Evolutionary conservation across 2,888 invertebrate species (phyloP), one percentile per base, ranked within the genome.

Genomic region (Siphonodentalium dalli): DNA sequence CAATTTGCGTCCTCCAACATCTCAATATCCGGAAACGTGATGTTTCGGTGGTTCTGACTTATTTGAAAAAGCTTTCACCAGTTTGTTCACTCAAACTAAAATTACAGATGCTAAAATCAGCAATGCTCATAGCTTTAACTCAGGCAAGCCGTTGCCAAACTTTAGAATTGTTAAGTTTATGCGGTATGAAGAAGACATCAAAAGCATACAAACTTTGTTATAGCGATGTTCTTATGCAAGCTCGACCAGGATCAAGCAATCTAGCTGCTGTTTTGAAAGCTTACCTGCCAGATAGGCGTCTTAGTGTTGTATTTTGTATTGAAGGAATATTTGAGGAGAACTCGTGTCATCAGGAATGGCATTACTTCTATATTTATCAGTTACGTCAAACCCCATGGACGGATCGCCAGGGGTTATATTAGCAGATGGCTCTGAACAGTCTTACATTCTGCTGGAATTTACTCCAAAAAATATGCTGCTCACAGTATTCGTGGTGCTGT

Each of bases 261-360:
- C n/a, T n/a, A n/a, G n/a, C n/a, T n/a, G n/a, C n/a, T n/a, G 29
- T 13, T 9, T 42, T 59, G 18, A 55, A 52, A 37, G 21, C 15
- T 13, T 55, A 51, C 40, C 11, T 45, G 34, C 34, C 42, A 47
- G 48, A 59, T 48, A 52, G 35, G 39, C 51, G 34, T 38, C 34
- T 58, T 2, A 54, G 59, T 55, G 55, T 59, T 52, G 42, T 47
- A n/a, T 38, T 18, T 40, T 55, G 46, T 45, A n/a, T 43, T 55
- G 29, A 33, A 11, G n/a, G 55, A 54, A 52, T 59, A 59, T 48
- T 29, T 59, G 9, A 43, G 39, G n/a, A 33, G 54, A 33, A 58
- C 54, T 15, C 18, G 41, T 31, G 8, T 20, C n/a, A 43, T 54
- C 33, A 13, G 57, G 27, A 47, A 46, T 21, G 24, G 28, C 8